phyloP scores from a whole-genome alignment of 2,797 vertebrate species.

The Siniperca undulata region DNA sequence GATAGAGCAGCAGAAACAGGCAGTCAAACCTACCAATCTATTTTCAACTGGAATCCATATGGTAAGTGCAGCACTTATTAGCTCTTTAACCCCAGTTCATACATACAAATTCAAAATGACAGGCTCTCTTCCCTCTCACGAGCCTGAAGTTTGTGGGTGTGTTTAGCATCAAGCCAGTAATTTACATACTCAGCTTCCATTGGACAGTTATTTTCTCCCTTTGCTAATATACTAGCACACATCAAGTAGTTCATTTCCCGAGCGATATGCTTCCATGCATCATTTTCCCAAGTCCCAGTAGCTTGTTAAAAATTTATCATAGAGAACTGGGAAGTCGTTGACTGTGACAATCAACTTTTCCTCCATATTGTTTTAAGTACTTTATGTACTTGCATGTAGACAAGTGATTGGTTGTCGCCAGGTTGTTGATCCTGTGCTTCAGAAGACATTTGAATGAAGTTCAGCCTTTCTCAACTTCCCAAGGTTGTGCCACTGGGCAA shows the following conservation, averaged over 20 bases:
- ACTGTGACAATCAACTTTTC: background rate
- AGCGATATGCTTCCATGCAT: background rate
- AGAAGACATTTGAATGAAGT: background rate
- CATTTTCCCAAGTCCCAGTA: background rate
- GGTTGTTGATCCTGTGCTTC: background rate
- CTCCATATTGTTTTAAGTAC: background rate
- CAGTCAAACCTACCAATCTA: constrained; percentile 89
- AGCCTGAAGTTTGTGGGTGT: background rate
- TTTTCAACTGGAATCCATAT: constrained; percentile 98
- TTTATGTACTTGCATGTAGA: background rate
- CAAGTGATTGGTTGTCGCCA: background rate
- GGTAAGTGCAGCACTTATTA: constrained; percentile 83
- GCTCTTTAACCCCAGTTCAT: background rate
- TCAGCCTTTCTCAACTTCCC: background rate
- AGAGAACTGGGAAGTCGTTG: background rate
- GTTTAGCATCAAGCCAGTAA: background rate
- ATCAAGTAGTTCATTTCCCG: background rate
- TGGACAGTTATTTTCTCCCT: background rate
- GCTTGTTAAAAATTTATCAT: background rate
- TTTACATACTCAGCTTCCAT: background rate
- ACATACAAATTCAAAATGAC: background rate
- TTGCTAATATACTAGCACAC: background rate
- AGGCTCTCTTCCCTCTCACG: background rate
- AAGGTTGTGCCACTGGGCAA: background rate
- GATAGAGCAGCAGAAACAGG: constrained; percentile 93